These are phyloP conservation scores for Ctenochaetus hawaiiensis DNA, from an alignment of 2,797 vertebrate genomes.

Conservation along the genomic window DNA sequence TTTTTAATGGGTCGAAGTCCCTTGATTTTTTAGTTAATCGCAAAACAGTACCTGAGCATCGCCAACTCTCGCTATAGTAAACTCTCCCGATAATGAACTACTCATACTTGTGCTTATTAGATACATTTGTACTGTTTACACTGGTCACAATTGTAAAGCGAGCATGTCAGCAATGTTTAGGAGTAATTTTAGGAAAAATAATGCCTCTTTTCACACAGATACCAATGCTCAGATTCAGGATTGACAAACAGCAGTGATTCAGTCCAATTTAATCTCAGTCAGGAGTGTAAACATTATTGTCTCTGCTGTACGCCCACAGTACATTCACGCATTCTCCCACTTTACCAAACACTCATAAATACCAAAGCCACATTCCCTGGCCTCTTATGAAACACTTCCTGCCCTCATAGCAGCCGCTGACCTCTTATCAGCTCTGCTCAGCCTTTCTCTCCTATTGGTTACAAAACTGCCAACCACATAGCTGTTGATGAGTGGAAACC, in stretches of 20 bases:
- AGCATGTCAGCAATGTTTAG: too few relatives aligned
- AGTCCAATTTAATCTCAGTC: slow-evolving; percentile 4
- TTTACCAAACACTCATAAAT: slow-evolving; percentile 49
- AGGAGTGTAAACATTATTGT: slow-evolving; percentile 19
- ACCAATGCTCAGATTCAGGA: too few relatives aligned
- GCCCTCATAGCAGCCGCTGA: slow-evolving; percentile 4
- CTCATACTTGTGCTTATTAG: too few relatives aligned
- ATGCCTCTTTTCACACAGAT: too few relatives aligned
- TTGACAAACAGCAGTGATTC: background rate
- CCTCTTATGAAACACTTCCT: slow-evolving; percentile 71
- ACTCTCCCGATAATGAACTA: too few relatives aligned
- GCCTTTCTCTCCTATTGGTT: slow-evolving; percentile 41
- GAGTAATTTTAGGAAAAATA: too few relatives aligned
- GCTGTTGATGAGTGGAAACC: slow-evolving; percentile 49
- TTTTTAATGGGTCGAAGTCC: too few relatives aligned
- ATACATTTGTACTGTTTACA: too few relatives aligned
- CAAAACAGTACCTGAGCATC: too few relatives aligned
- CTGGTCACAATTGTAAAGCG: too few relatives aligned
- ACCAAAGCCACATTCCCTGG: slow-evolving; percentile 34
- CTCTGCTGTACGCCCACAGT: background rate
- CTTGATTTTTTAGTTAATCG: too few relatives aligned
- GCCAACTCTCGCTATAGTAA: too few relatives aligned
- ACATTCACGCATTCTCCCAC: background rate
- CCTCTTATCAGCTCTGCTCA: slow-evolving; percentile 68
- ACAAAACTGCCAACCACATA: slow-evolving; percentile 8